A percentile compares a stretch with the other conserved stretches of the same genome.
Evolutionary conservation across 2,797 vertebrate species (phyloP).

Genomic region (Meda fulgida): DNA sequence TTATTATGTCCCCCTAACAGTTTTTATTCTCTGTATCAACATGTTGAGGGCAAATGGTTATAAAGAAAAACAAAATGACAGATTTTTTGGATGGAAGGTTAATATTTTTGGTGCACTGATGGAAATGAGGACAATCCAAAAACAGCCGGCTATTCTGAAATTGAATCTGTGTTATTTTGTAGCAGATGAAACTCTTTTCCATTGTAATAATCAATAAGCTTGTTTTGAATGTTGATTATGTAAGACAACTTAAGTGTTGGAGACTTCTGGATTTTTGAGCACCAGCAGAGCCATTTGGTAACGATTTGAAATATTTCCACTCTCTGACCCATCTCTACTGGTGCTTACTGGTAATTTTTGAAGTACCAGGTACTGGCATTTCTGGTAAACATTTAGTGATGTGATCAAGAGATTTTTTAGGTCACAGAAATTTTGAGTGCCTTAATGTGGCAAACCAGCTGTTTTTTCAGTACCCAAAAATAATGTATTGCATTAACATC

Average conservation of each 20-base stretch:
- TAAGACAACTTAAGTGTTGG: constrained; percentile 5
- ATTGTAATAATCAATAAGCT: constrained; percentile 12
- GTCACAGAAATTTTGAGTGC: constrained; percentile 62
- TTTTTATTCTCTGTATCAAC: not conserved
- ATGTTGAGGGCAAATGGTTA: constrained; percentile 4
- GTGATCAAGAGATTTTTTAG: constrained; percentile 48
- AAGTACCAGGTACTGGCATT: constrained; percentile 57
- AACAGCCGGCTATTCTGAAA: not conserved
- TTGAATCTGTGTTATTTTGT: constrained; percentile 19
- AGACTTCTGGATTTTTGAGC: constrained; percentile 25
- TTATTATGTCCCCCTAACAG: constrained; percentile 18
- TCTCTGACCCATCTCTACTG: constrained; percentile 49
- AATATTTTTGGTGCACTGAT: not conserved
- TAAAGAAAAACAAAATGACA: not conserved
- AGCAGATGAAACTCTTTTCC: not conserved
- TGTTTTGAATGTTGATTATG: constrained; percentile 13
- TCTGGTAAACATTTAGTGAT: constrained; percentile 51
- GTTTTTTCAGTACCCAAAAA: constrained; percentile 12
- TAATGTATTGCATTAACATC: not conserved
- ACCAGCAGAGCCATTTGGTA: constrained; percentile 49
- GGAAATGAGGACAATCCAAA: not conserved
- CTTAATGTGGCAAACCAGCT: constrained; percentile 64
- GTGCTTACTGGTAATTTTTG: constrained; percentile 59
- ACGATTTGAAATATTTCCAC: constrained; percentile 50
- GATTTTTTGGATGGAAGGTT: constrained; percentile 8